Conservation (phyloP, 2,797 vertebrate genomes). For the Semaprochilodus insignis region DNA sequence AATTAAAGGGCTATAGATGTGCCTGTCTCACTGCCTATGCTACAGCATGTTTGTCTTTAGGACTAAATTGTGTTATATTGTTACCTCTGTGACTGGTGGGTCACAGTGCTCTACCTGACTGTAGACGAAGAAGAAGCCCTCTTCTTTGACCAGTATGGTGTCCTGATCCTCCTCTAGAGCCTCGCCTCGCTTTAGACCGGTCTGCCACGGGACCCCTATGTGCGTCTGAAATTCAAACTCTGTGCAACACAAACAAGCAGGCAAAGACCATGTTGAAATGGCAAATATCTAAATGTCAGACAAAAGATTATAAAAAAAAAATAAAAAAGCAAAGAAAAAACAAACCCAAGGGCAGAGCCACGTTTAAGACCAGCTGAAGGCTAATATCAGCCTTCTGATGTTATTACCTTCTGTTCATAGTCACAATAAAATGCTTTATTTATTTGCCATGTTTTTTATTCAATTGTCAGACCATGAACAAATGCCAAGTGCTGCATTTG, state of each 20-base stretch:
- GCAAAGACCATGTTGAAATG: background rate
- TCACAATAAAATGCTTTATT: background rate
- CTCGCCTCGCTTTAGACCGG: slow-evolving; percentile 87
- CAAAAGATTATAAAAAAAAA: background rate
- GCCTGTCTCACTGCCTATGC: slow-evolving; percentile 1
- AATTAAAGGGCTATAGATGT: background rate
- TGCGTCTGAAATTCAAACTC: slow-evolving; percentile 75
- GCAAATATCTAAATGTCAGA: slow-evolving; percentile 15
- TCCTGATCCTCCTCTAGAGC: slow-evolving; percentile 86
- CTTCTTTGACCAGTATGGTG: slow-evolving; percentile 88
- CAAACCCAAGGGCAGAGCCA: background rate
- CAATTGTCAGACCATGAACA: background rate
- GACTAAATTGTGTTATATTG: slow-evolving; percentile 16
- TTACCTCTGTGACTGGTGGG: slow-evolving; percentile 27
- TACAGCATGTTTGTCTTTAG: slow-evolving; percentile 9
- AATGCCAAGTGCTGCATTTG: background rate
- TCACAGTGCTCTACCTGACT: slow-evolving; percentile 83
- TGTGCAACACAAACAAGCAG: slow-evolving; percentile 50
- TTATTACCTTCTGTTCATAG: background rate
- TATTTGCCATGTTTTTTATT: background rate
- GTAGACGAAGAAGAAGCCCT: slow-evolving; percentile 94
- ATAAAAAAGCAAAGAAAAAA: background rate
- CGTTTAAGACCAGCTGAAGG: background rate
- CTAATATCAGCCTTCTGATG: background rate
- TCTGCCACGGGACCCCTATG: slow-evolving; percentile 91